Base-by-base conservation (phyloP, 2,113 vertebrate genomes). In the Ictidomys tridecemlineatus region DNA sequence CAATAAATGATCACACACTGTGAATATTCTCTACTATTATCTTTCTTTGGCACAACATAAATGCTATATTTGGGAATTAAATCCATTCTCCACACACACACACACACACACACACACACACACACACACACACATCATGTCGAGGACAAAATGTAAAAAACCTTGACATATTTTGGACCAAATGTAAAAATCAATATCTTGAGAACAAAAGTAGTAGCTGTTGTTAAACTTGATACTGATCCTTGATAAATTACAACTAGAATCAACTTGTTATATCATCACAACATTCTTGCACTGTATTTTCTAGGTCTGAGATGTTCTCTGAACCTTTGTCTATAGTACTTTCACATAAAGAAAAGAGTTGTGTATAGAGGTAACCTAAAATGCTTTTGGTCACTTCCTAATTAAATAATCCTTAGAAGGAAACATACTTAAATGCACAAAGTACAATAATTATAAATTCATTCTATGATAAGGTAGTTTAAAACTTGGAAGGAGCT, bases 221-320 rank as follows among this genome's bases (percentile, higher is more conserved):
- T 70, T 94, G 91, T 82, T 96, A 94, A 45, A 97, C 96, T 34
- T 96, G 56, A 80, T 97, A 91, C 89, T 94, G 97, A 98, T 96
- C 86, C 89, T 74, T 85, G 61, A 83, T 85, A 98, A 97, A 97
- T 74, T 97, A 77, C 37, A 95, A 89, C 48, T 61, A 94, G 69
- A 77, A 39, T 96, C 95, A 97, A 74, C 93, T 96, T 93, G 74
- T 89, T 76, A 80, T 73, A 86, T 85, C 93, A 93, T 79, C 87
- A 95, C 79, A 87, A 79, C 85, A 70, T 79, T 90, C 37, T 93
- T 42, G 34, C 32, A 84, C 17, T 80, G n/a, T 13, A 86, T 93
- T 72, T 91, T 67, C 94, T 76, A 93, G 32, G 48, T 96, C 32
- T 58, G 51, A 93, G 61, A 87, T 79, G 39, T 58, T 93, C 95